Evolutionary conservation across 2,888 invertebrate species (phyloP), one percentile per base, ranked within the genome.

Genomic region (Coenonympha arcania): DNA sequence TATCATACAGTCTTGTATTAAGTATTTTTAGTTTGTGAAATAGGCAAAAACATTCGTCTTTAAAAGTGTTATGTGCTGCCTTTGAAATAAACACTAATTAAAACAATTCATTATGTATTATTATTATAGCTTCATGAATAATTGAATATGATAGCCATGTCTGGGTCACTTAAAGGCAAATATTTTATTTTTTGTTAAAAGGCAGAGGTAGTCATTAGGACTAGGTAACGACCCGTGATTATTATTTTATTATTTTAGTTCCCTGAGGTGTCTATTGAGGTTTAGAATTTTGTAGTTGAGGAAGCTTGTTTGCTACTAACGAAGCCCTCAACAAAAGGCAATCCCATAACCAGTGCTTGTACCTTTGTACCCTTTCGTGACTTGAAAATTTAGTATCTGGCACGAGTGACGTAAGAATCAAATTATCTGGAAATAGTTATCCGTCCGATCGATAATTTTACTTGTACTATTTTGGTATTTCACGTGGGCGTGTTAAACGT

Each of bases 331-430:
- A 50, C 43, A 46, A 53, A 50, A 34, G 34, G 52, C 42, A 46
- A 47, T 53, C 43, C 50, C 53, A 47, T 8, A n/a, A n/a, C n/a
- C n/a, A 31, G 18, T 20, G 28, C 18, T 26, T 15, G 39, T 52
- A 41, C 43, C 42, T 52, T 52, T 33, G 24, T 50, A 41, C 20
- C 33, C 53, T 42, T 42, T 50, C 50, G 50, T 54, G 54, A 54
- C 54, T 50, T n/a, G 53, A 47, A 50, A 47, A 42, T 54, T 47
- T 50, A 54, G 42, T 53, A 53, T 50, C 46, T 46, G 31, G 44
- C 41, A 42, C 39, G 41, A 43, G 24, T 54, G 54, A 54, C 50
- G 54, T 45, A 54, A 54, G 50, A 48, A 39, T 54, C 41, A 54
- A 54, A 50, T 54, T 44, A 54, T 42, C 42, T 42, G 13, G 18